Evolutionary conservation across 2,797 vertebrate species (phyloP), one percentile per base, ranked within the genome.

Genomic region (Etheostoma perlongum): DNA sequence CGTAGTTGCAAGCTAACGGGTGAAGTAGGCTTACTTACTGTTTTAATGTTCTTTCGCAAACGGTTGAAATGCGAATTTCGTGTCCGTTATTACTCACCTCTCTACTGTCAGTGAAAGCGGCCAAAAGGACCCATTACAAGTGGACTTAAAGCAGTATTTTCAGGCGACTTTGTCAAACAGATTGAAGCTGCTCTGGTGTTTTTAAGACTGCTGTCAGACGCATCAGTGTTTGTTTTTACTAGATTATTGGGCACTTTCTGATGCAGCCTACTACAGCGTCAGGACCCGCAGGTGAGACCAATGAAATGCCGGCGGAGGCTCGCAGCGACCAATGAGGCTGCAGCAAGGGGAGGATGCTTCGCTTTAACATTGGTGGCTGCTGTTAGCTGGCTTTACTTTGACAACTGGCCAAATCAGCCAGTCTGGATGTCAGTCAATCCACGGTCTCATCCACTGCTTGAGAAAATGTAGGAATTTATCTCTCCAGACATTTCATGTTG

Each of bases 341-440:
- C 68, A 48, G 82, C 40, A 25, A 40, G 60, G 67, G 85, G 84
- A 40, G 83, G 88, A 62, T n/a, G 76, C 65, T 71, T 1, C 4
- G 42, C 21, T 40, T 83, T 84, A 83, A 78, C 88, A 66, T 85
- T 76, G 87, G 88, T 89, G 88, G 72, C 77, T 59, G 72, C 72
- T 40, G 67, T 7, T 5, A 61, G 58, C 44, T 0, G n/a, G 63
- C 15, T 57, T 70, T 72, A 11, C 27, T 33, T 18, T 54, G 19
- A 64, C 18, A 75, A 46, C 65, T 40, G 74, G 30, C 21, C 21
- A 15, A 4, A 47, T 18, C 16, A 30, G 49, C 4, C 14, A 1
- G 10, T 8, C 3, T 27, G 57, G 23, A 33, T 10, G 13, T 36
- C 47, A 15, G 13, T 36, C 47, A 15, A 16, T 23, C 12, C 13